These are phyloP conservation scores for Podocnemis expansa DNA, from an alignment of 2,113 vertebrate genomes.

Conservation along the genomic window DNA sequence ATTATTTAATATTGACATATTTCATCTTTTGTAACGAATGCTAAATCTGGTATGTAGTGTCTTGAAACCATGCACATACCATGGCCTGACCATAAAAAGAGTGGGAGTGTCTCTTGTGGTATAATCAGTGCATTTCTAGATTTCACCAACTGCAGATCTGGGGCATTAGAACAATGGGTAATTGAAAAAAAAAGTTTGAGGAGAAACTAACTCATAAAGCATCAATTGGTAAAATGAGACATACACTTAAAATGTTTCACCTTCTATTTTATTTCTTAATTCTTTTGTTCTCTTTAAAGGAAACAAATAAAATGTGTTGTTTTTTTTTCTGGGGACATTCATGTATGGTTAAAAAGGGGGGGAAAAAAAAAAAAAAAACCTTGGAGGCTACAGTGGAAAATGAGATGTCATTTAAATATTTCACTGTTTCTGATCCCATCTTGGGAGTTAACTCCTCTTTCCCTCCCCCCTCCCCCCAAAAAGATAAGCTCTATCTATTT, in stretches of 20 bases:
- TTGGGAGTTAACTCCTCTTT: neutral
- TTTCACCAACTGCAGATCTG: neutral
- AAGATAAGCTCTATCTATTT: neutral
- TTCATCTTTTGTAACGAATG: neutral
- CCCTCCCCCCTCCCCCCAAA: neutral
- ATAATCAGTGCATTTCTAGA: neutral
- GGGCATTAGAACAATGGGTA: neutral
- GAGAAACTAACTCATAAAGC: neutral
- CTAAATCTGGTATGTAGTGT: neutral
- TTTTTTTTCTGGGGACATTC: neutral
- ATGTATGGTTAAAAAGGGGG: accelerated
- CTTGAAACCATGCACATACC: neutral
- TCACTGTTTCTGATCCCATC: neutral
- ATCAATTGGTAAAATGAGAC: neutral
- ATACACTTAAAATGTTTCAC: neutral
- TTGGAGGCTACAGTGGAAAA: neutral
- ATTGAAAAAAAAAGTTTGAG: neutral
- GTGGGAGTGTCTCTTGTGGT: neutral
- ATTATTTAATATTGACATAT: neutral
- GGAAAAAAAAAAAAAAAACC: neutral
- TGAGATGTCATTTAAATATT: neutral
- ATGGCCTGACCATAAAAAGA: neutral
- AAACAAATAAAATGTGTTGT: neutral
- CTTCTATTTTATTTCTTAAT: neutral
- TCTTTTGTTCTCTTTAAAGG: neutral